A percentile compares a stretch with the other conserved stretches of the same genome.
Evolutionary conservation across 2,113 vertebrate species (phyloP).

Genomic region (Isurus oxyrinchus): DNA sequence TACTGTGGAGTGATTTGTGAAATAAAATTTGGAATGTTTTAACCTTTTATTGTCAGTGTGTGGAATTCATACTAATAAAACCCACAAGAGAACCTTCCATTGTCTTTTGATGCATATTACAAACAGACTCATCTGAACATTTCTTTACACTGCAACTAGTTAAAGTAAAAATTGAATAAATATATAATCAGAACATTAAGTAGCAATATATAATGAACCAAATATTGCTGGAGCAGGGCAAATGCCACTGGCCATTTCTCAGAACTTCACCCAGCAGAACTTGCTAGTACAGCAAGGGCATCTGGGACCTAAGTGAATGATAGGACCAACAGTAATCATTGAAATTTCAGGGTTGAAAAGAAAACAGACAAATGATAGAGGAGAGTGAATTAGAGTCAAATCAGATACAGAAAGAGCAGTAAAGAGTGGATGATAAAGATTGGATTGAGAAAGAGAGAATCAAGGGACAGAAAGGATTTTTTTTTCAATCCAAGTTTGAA

Average conservation of each 20-base stretch:
- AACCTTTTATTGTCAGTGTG: neutral
- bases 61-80: neutral
- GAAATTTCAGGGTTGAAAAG: neutral
- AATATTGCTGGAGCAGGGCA: neutral
- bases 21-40: constrained; percentile 28
- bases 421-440: neutral
- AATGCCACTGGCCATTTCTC: neutral
- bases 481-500: neutral
- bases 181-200: neutral
- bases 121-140: neutral
- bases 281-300: neutral
- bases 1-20: neutral
- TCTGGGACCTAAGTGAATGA: neutral
- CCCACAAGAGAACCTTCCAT: neutral
- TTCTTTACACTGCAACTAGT: neutral
- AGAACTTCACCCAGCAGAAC: neutral
- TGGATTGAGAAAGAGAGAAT: neutral
- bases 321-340: neutral
- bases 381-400: neutral
- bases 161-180: neutral
- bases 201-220: neutral
- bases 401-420: neutral
- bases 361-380: neutral
- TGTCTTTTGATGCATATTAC: no score
- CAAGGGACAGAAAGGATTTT: neutral